Base-by-base conservation (phyloP, 1,140 invertebrate species). In the Holcopasites calliopsidis region DNA sequence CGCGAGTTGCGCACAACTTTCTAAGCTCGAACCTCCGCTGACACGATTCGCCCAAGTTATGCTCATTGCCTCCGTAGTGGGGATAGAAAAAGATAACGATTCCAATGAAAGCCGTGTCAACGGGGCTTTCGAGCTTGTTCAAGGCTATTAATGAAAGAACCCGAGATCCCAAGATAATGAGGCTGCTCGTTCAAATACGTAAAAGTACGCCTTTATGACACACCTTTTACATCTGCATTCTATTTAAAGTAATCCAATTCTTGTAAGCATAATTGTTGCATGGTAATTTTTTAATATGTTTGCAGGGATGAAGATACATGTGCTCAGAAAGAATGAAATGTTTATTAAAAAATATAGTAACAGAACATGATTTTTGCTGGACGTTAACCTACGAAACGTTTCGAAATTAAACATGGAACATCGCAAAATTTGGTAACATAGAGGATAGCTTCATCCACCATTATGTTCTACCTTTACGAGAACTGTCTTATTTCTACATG, bases 1-100 rank as follows among this genome's bases (percentile, higher is more conserved):
- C 42, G 33, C 70, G 70, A 80, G 74, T 80, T 80, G 81, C 70
- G 81, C 66, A 77, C 68, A 80, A 83, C 75, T 80, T 84, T 77
- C 70, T 77, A 83, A 84, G 73, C 81, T 84, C 44, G 21, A 61
- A 54, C 49, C 61, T 44, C 44, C 60, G 44, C 57, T 49, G 38
- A 62, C 49, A 52, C 80, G 55, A 72, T 75, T 57, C 73, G 61
- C 49, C 75, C 52, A 83, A 83, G 77, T 83, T 76, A 76, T 44
- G 23, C 58, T 55, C 38, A 49, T 72, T 57, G 54, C 28, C n/a
- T 18, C 44, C 26, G n/a, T 49, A 5, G 42, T 38, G 49, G 72
- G 73, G 73, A 69, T 28, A 49, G 70, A 60, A 73, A 58, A 72
- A 60, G 49, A 57, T 52, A 35, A 55, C 49, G 28, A 65, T 61